These are phyloP conservation scores for Automeris io DNA, from an alignment of 2,888 invertebrate genomes.

Conservation along the genomic window DNA sequence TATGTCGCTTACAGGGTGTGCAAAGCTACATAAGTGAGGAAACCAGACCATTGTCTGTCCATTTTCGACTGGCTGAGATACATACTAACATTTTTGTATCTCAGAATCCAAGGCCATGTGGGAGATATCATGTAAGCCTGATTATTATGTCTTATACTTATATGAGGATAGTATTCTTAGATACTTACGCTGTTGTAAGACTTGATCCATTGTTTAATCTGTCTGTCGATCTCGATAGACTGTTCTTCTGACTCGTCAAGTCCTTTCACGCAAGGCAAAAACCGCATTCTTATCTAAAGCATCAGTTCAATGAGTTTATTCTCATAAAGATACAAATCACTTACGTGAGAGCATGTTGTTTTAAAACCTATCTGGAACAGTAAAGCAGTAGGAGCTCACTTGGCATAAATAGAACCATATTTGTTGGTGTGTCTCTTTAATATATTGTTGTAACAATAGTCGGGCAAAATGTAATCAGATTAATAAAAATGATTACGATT, in stretches of 20 bases:
- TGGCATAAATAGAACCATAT: not conserved
- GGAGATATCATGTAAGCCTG: no score
- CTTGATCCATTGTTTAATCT: slow-evolving; percentile 72
- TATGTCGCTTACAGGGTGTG: no score
- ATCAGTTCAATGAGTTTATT: not conserved
- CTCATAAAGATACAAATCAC: not conserved
- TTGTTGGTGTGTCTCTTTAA: not conserved
- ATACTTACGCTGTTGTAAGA: slow-evolving; percentile 69
- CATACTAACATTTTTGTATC: no score
- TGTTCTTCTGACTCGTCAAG: slow-evolving; percentile 55
- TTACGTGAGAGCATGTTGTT: not conserved
- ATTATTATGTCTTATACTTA: no score
- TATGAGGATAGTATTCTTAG: not conserved
- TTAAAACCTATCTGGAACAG: not conserved
- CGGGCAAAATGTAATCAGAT: no score
- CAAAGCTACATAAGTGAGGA: no score
- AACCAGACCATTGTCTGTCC: no score
- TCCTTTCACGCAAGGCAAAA: slow-evolving; percentile 45
- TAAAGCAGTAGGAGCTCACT: no score
- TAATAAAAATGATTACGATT: no score
- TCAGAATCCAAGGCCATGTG: no score
- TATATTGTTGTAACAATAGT: not conserved
- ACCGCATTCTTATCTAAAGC: slow-evolving; percentile 30
- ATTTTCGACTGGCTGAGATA: no score
- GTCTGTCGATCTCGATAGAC: slow-evolving; percentile 69